Evolutionary conservation across 2,113 vertebrate genomes (phyloP).

Genomic region (Turnix velox): DNA sequence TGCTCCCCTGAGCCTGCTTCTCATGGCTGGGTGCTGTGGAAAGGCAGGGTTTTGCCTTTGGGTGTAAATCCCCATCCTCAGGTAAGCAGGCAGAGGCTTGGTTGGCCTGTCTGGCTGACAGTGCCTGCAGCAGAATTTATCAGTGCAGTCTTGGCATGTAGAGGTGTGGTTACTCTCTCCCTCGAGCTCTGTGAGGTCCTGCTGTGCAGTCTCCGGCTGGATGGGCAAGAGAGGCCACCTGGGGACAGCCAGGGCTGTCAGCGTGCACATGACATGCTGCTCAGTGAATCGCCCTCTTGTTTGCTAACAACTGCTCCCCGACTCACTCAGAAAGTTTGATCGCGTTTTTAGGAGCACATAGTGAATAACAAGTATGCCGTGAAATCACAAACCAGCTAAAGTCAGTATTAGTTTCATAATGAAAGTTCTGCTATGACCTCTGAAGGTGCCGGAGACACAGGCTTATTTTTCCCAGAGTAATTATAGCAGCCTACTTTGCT

Average conservation of each 20-base stretch:
- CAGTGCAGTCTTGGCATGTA: background rate
- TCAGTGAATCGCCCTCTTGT: background rate
- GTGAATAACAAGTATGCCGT: background rate
- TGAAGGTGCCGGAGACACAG: rapidly evolving
- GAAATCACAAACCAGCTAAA: background rate
- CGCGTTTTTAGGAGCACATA: background rate
- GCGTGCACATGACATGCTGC: rapidly evolving
- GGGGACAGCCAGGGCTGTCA: background rate
- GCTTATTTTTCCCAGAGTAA: constrained; percentile 13
- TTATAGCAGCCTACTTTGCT: background rate
- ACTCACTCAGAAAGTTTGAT: background rate
- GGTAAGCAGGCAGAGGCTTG: background rate
- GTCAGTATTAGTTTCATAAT: background rate
- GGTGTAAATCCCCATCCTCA: background rate
- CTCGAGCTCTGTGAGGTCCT: rapidly evolving
- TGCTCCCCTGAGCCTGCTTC: background rate
- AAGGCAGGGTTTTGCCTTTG: background rate
- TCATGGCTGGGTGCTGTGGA: rapidly evolving
- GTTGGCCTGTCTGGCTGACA: rapidly evolving
- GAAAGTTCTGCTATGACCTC: background rate
- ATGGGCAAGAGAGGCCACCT: rapidly evolving
- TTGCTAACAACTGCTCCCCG: background rate
- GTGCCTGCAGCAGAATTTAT: background rate
- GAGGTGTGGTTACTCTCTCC: background rate
- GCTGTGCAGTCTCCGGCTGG: background rate